Conservation (phyloP, 2,797 vertebrate genomes). For the Schizopygopsis malacanthus region DNA sequence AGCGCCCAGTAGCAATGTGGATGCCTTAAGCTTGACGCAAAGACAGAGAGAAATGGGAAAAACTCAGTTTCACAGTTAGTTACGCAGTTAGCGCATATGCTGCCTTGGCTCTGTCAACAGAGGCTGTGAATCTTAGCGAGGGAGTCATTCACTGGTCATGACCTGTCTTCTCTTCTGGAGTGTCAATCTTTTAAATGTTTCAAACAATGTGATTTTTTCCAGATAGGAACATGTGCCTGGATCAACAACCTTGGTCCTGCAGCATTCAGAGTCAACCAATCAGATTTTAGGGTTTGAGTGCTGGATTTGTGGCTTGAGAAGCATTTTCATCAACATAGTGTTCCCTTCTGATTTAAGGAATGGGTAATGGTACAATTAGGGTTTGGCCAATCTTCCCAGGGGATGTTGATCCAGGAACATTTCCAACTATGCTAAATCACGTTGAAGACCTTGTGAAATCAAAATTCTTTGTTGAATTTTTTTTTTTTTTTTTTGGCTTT, state of each 20-base stretch:
- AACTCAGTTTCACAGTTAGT: slow-evolving; percentile 54
- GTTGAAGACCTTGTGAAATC: neutral
- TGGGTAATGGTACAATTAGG: neutral
- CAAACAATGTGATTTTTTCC: neutral
- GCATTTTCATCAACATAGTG: neutral
- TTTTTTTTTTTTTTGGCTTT: neutral
- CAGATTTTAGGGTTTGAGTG: neutral
- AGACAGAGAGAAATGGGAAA: slow-evolving; percentile 14
- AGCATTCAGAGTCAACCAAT: neutral
- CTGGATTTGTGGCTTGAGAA: neutral
- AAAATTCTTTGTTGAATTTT: too few species aligned
- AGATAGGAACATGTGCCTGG: neutral
- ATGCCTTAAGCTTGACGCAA: slow-evolving; percentile 51
- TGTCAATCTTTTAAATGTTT: neutral
- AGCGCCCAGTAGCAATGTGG: slow-evolving; percentile 67
- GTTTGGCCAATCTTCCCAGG: neutral
- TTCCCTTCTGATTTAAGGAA: neutral
- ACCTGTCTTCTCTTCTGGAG: neutral
- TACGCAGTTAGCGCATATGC: slow-evolving; percentile 60
- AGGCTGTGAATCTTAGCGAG: slow-evolving; percentile 29
- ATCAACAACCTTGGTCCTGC: neutral
- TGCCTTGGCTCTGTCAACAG: slow-evolving; percentile 45
- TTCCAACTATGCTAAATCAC: neutral
- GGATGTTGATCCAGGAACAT: neutral
- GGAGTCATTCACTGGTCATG: neutral